Evolutionary conservation across 2,888 invertebrate species (phyloP), one percentile per base, ranked within the genome.

Genomic region (Branchipolynoe longqiensis): DNA sequence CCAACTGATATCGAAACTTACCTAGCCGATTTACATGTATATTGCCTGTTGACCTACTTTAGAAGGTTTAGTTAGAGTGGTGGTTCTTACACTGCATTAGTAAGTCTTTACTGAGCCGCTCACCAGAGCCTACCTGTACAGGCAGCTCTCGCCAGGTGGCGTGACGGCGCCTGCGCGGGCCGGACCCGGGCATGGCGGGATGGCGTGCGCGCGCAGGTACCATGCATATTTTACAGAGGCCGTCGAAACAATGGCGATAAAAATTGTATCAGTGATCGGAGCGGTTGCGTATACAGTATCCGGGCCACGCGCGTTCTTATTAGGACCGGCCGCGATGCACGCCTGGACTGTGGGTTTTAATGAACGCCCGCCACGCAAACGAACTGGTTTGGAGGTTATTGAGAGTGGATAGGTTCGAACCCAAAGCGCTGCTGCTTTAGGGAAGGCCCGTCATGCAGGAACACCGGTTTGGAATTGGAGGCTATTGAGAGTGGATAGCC

Each of bases 221-320:
- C 69, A 69, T 69, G 69, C 69, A 69, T 69, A 69, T 69, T 69
- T 69, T 33, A 69, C 36, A 38, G 69, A 69, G 69, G 62, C 69
- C 18, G 69, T 14, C 69, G 69, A 69, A 69, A 69, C 69, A 69
- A 69, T 69, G 69, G 69, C 14, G 69, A 69, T 69, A 69, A 69
- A 69, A 69, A 69, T 69, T 69, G 69, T 33, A 69, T 69, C 69
- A 69, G 69, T 38, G 69, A 69, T 69, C 69, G 38, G 69, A 12
- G 38, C 38, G 69, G 22, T 62, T 12, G 14, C 33, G 69, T 69
- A 69, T 69, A 69, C 69, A 69, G 25, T 62, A 14, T n/a, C n/a
- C 33, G 12, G 31, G 62, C 33, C 62, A 14, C 12, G 48, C 8
- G 8, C 48, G 8, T 48, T 12, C 48, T n/a, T n/a, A 48, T 12